Percentiles rank a stretch among this genome's conserved stretches.
phyloP scores from a whole-genome alignment of 1,140 invertebrate genomes.

The Odontomachus brunneus region DNA sequence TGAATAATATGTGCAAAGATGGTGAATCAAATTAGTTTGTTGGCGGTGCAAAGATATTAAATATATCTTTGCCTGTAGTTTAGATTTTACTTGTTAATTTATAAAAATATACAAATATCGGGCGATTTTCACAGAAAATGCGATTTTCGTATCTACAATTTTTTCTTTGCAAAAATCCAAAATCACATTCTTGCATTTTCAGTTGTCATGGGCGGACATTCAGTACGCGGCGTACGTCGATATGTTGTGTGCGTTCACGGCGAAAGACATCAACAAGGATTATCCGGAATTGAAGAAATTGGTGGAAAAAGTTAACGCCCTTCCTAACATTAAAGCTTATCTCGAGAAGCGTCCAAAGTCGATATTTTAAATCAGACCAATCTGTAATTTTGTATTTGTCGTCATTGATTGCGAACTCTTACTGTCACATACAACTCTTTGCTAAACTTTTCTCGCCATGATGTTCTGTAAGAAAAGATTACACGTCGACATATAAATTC shows the following conservation, averaged over 20 bases:
- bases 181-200: too few species aligned
- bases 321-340: conserved; percentile 89
- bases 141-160: too few species aligned
- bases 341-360: conserved; percentile 87
- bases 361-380: conserved; percentile 82
- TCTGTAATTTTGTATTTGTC: neutral
- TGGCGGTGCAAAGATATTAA: too few species aligned
- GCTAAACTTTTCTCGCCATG: neutral
- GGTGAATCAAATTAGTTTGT: too few species aligned
- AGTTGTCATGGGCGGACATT: conserved; percentile 87
- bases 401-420: neutral
- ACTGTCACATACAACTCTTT: neutral
- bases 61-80: too few species aligned
- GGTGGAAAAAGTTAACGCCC: conserved; percentile 82
- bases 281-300: conserved; percentile 55
- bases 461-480: neutral
- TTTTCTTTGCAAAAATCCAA: too few species aligned
- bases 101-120: too few species aligned
- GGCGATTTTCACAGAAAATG: too few species aligned
- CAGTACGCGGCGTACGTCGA: conserved; percentile 55
- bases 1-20: too few species aligned
- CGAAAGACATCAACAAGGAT: neutral
- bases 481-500: neutral
- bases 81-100: too few species aligned
- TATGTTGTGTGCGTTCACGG: too few species aligned